A percentile compares a stretch with the other conserved stretches of the same genome.
phyloP scores from a whole-genome alignment of 1,140 invertebrate genomes.

The Heliconius congener region DNA sequence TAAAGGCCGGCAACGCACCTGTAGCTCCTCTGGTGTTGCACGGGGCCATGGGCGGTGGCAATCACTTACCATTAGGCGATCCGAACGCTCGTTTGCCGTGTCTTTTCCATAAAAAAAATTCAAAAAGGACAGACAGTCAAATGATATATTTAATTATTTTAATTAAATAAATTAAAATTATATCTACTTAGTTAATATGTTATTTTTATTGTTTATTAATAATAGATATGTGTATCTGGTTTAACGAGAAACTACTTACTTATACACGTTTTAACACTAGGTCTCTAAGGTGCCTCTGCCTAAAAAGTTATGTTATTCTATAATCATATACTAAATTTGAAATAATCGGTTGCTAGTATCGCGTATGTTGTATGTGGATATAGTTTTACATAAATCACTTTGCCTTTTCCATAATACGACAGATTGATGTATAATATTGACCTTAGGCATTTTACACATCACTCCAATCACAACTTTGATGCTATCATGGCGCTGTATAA shows the following conservation, averaged over 20 bases:
- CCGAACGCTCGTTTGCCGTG: too few relatives aligned
- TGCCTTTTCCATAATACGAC: conserved; percentile 37
- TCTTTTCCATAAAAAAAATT: too few relatives aligned
- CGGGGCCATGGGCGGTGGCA: too few relatives aligned
- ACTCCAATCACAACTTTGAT: not conserved
- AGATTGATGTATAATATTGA: conserved; percentile 54
- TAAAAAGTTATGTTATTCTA: not conserved
- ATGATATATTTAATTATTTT: not conserved
- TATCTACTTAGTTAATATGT: too few relatives aligned
- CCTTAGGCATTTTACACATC: conserved; percentile 39
- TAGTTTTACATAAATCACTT: conserved; percentile 41
- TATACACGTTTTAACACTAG: not conserved
- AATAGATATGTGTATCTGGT: too few relatives aligned
- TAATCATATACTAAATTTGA: not conserved
- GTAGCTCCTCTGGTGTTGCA: too few relatives aligned
- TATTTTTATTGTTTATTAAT: too few relatives aligned
- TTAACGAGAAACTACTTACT: too few relatives aligned
- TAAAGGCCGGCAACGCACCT: too few relatives aligned
- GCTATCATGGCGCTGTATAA: not conserved
- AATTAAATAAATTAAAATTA: too few relatives aligned
- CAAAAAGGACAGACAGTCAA: not conserved
- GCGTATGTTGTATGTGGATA: conserved; percentile 25
- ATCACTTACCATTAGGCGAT: too few relatives aligned
- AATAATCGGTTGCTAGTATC: not conserved
- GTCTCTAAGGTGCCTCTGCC: not conserved